phyloP scores from a whole-genome alignment of 2,113 vertebrate genomes.

The Balaeniceps rex region DNA sequence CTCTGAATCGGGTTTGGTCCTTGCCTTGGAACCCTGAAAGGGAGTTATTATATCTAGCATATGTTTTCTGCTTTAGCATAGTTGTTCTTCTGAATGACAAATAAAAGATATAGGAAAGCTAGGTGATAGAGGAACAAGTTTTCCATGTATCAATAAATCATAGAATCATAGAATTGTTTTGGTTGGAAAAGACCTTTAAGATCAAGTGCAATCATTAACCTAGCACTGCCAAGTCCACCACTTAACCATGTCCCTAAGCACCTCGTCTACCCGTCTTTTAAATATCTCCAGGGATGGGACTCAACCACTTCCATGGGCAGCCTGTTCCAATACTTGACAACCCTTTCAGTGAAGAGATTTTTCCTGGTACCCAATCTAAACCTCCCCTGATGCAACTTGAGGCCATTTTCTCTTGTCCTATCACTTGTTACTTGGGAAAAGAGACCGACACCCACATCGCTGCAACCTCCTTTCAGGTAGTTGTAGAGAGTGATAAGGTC shows the following conservation, averaged over 20 bases:
- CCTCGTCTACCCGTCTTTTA: too few relatives aligned
- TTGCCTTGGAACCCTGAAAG: not conserved
- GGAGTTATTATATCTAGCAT: not conserved
- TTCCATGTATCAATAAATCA: not conserved
- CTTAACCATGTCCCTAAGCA: not conserved
- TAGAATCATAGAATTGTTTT: not conserved
- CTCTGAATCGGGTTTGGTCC: not conserved
- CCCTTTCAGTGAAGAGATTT: not conserved
- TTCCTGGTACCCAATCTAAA: not conserved
- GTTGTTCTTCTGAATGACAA: not conserved
- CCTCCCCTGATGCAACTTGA: not conserved
- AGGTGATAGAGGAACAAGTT: not conserved
- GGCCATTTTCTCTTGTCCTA: not conserved
- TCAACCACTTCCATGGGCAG: not conserved
- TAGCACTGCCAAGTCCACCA: not conserved
- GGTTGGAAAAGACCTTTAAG: not conserved
- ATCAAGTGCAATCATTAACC: not conserved
- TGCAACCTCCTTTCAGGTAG: not conserved
- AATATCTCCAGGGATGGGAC: not conserved
- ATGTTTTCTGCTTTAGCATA: not conserved
- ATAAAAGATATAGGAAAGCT: not conserved
- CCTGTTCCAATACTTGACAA: not conserved
- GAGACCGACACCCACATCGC: accelerated
- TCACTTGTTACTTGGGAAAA: not conserved
- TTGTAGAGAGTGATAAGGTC: not conserved